Conservation (phyloP, 2,797 vertebrate species). For the Sebastes steindachneri region DNA sequence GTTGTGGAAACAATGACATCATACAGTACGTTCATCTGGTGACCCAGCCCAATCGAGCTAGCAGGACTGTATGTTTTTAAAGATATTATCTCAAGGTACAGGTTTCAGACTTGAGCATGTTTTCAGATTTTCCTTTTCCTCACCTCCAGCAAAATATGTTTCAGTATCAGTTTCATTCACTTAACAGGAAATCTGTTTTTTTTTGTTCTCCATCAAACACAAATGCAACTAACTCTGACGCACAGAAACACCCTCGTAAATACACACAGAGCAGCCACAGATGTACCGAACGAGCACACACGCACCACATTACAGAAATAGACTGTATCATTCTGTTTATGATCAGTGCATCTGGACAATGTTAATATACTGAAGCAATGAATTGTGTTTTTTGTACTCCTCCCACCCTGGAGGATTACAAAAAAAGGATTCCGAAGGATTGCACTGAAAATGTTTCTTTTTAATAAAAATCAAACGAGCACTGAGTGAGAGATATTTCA, state of each 20-base stretch:
- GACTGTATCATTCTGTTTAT: conserved; percentile 47
- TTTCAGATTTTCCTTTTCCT: not conserved
- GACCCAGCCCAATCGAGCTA: conserved; percentile 61
- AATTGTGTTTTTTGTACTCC: conserved; percentile 47
- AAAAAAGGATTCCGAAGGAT: conserved; percentile 62
- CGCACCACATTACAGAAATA: conserved; percentile 55
- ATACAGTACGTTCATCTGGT: conserved; percentile 54
- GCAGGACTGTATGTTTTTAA: conserved; percentile 30
- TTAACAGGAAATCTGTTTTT: conserved; percentile 26
- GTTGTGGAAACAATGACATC: conserved; percentile 81
- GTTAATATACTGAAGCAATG: conserved; percentile 69
- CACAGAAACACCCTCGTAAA: conserved; percentile 43
- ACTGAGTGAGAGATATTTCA: conserved; percentile 60
- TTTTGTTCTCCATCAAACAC: conserved; percentile 20
- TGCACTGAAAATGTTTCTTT: conserved; percentile 65
- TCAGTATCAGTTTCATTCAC: conserved; percentile 33
- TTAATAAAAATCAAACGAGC: conserved; percentile 70
- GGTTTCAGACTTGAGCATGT: conserved; percentile 20
- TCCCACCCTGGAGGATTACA: conserved; percentile 55
- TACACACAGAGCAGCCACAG: conserved; percentile 32
- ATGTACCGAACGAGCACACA: conserved; percentile 32
- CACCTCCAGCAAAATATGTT: not conserved
- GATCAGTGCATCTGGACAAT: conserved; percentile 64
- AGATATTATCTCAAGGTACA: conserved; percentile 49
- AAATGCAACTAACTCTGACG: conserved; percentile 22